Percentiles rank a stretch among this genome's conserved stretches.
These are phyloP conservation scores for Isurus oxyrinchus DNA, from an alignment of 2,113 vertebrate species.

Conservation along the genomic window DNA sequence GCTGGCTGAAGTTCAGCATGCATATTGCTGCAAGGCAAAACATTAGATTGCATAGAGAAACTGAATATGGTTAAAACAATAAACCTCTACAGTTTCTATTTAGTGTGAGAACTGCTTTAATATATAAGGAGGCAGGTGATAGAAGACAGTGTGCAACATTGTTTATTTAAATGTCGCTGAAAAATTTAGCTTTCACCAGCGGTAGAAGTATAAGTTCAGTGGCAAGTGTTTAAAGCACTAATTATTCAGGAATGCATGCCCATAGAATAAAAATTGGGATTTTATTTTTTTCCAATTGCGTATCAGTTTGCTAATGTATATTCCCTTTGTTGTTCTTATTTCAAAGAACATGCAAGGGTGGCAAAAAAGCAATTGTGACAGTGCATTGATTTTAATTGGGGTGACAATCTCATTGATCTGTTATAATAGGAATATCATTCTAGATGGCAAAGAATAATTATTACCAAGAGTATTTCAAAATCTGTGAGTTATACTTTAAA, in stretches of 20 bases:
- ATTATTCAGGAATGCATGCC: not conserved
- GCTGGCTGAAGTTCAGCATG: not conserved
- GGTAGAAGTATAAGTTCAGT: not conserved
- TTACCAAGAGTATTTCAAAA: not conserved
- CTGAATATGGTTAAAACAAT: constrained; percentile 23
- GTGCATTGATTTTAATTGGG: not conserved
- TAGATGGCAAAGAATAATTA: not conserved
- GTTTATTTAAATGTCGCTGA: not conserved
- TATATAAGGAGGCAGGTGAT: not conserved
- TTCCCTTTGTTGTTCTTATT: not conserved
- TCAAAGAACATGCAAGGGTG: not conserved
- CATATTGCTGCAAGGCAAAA: not conserved
- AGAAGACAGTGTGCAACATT: not conserved
- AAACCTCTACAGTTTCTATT: constrained; percentile 14
- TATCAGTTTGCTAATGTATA: not conserved
- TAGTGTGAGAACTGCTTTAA: not conserved
- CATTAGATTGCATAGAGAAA: not conserved
- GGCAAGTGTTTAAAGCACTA: not conserved
- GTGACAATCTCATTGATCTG: not conserved
- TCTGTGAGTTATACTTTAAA: not conserved
- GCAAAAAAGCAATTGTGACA: constrained; percentile 6
- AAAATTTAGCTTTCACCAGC: not conserved
- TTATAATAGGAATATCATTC: not conserved
- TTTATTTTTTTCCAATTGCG: not conserved
- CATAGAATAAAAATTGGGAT: not conserved